Evolutionary conservation across 2,113 vertebrate species (phyloP).

Genomic region (Phalacrocorax carbo): DNA sequence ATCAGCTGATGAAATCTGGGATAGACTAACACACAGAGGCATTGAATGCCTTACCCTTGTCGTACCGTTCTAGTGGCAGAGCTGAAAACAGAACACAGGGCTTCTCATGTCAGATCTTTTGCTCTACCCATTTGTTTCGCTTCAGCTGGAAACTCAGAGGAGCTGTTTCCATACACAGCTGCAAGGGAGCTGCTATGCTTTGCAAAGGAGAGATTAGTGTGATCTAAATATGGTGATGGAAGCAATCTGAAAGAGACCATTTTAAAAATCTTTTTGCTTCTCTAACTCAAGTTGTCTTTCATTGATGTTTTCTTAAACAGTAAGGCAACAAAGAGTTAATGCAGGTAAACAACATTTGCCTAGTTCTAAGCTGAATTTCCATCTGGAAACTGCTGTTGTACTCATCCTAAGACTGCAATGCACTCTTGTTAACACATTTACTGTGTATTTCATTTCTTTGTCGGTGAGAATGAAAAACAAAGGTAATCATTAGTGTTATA

Average conservation of each 20-base stretch:
- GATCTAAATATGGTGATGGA: neutral
- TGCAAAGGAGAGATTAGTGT: neutral
- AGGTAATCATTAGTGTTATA: neutral
- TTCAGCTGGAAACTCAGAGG: neutral
- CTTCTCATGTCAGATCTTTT: neutral
- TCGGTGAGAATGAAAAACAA: neutral
- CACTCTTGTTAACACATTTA: neutral
- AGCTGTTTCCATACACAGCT: neutral
- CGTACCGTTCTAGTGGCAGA: neutral
- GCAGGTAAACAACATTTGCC: neutral
- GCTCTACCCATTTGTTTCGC: neutral
- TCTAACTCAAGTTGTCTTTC: neutral
- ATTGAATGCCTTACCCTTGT: neutral
- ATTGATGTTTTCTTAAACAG: neutral
- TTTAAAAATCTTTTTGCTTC: neutral
- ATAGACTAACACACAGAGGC: neutral
- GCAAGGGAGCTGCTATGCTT: neutral
- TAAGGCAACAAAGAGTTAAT: neutral
- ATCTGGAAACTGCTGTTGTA: neutral
- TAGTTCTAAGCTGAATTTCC: neutral
- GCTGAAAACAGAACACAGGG: neutral
- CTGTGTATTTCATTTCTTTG: neutral
- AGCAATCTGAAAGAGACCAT: neutral
- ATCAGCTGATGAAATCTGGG: neutral
- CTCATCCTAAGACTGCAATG: neutral